Base-by-base conservation (phyloP, 1,140 invertebrate genomes). In the Hypothenemus hampei region DNA sequence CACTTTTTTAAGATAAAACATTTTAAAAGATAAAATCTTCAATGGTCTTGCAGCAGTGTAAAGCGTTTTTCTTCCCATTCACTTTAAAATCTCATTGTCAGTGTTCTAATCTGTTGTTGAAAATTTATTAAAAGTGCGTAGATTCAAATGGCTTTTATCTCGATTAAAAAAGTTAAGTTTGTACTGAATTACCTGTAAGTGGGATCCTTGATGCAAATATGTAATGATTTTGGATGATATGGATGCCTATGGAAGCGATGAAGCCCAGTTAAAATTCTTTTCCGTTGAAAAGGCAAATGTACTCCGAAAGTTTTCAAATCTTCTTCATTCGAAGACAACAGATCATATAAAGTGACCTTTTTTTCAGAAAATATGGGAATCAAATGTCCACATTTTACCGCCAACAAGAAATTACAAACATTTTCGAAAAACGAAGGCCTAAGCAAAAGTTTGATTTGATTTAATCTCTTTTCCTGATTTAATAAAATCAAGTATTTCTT, bases 361-460 rank as follows among this genome's bases (percentile, higher is more conserved):
- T 71, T 67, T 19, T 72, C 66, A 5, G 62, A 58, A 52, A 77
- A 73, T 44, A 68, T 18, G 39, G 69, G 59, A n/a, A 71, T 55
- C 44, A 69, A 47, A 33, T 62, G 59, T n/a, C 67, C 57, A 61
- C 70, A 64, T 35, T 65, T 58, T 20, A 73, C 65, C 1, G 72
- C 67, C 6, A 59, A 49, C 6, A 78, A 55, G 15, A 78, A 69
- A 33, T 57, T 36, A 40, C 62, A 65, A 1, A 76, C 58, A 57
- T 77, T 75, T 40, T 64, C 65, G 29, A 72, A 70, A 62, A 76
- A 78, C 58, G 70, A 64, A 4, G 75, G 73, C 18, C 73, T 75
- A 35, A 48, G 22, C 13, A 39, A 20, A 39, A 39, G 24, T 43
- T 22, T 11, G 40, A 10, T 16, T 39, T 4, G 18, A 8, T 39